Evolutionary conservation across 2,113 vertebrate genomes (phyloP).

Genomic region (Corydoras sp.): DNA sequence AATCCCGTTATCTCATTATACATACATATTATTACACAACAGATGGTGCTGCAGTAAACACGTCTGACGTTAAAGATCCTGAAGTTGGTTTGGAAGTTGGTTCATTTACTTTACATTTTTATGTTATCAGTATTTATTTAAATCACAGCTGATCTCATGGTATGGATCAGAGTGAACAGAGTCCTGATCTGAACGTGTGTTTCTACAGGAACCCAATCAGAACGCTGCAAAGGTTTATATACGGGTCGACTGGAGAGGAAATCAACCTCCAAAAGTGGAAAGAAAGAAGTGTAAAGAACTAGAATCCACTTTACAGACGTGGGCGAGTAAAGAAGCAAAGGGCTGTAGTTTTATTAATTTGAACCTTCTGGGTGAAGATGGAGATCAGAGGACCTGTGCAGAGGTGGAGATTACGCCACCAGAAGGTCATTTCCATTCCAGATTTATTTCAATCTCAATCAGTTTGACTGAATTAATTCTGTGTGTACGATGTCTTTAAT

Average conservation of each 20-base stretch:
- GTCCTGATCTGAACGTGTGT: too few relatives aligned
- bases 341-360: fast-evolving
- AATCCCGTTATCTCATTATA: too few relatives aligned
- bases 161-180: too few relatives aligned
- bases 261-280: background rate
- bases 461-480: background rate
- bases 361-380: background rate
- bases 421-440: conserved; percentile 37
- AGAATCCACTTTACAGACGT: conserved; percentile 19
- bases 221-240: conserved; percentile 1
- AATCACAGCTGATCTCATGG: too few relatives aligned
- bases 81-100: too few relatives aligned
- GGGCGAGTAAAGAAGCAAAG: fast-evolving
- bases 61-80: too few relatives aligned
- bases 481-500: background rate
- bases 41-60: too few relatives aligned
- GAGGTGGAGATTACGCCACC: conserved; percentile 26
- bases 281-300: too few relatives aligned
- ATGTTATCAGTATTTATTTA: too few relatives aligned
- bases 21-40: too few relatives aligned
- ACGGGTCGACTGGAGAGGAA: conserved; percentile 18
- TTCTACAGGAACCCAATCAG: background rate
- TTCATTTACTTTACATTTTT: too few relatives aligned
- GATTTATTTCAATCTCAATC: background rate
- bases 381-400: background rate